Conservation (phyloP, 2,113 vertebrate genomes). For the Glaucidium brasilianum region DNA sequence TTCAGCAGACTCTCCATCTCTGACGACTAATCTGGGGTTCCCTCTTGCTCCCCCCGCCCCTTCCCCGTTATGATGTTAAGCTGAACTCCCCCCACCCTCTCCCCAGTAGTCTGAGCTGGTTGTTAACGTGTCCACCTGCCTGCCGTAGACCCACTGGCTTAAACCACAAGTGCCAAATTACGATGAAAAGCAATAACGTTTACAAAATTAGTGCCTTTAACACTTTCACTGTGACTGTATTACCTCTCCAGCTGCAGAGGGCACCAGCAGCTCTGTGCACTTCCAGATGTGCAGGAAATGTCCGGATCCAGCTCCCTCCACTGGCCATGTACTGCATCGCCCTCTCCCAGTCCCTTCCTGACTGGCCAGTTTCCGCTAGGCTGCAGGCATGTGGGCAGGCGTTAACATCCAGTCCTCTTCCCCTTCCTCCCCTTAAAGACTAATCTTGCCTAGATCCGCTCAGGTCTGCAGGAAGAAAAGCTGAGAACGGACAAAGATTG, state of each 20-base stretch:
- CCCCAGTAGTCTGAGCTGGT: slow-evolving; percentile 42
- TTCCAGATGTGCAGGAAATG: slow-evolving; percentile 69
- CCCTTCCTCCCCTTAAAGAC: slow-evolving; percentile 48
- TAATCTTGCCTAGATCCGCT: slow-evolving; percentile 74
- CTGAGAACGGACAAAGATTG: slow-evolving; percentile 73
- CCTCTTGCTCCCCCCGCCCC: background rate
- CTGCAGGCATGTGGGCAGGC: slow-evolving; percentile 82
- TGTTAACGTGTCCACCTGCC: slow-evolving; percentile 67
- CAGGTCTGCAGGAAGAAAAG: slow-evolving; percentile 76
- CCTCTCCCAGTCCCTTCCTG: slow-evolving; percentile 56
- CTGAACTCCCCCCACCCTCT: slow-evolving; percentile 46
- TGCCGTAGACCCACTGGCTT: slow-evolving; percentile 66
- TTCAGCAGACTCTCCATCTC: slow-evolving; percentile 99
- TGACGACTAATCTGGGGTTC: slow-evolving; percentile 85
- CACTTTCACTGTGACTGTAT: slow-evolving; percentile 84
- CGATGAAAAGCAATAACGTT: slow-evolving; percentile 82
- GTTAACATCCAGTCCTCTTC: slow-evolving; percentile 66
- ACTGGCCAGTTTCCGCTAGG: slow-evolving; percentile 67
- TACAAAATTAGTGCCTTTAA: slow-evolving; percentile 85
- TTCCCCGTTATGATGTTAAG: slow-evolving; percentile 69
- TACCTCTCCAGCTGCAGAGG: slow-evolving; percentile 84
- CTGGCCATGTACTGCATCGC: slow-evolving; percentile 66
- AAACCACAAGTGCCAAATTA: slow-evolving; percentile 83
- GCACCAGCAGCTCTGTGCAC: slow-evolving; percentile 79
- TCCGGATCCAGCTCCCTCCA: slow-evolving; percentile 77